Conservation (phyloP, 2,888 invertebrate species). For the Tetragonula carbonaria region DNA sequence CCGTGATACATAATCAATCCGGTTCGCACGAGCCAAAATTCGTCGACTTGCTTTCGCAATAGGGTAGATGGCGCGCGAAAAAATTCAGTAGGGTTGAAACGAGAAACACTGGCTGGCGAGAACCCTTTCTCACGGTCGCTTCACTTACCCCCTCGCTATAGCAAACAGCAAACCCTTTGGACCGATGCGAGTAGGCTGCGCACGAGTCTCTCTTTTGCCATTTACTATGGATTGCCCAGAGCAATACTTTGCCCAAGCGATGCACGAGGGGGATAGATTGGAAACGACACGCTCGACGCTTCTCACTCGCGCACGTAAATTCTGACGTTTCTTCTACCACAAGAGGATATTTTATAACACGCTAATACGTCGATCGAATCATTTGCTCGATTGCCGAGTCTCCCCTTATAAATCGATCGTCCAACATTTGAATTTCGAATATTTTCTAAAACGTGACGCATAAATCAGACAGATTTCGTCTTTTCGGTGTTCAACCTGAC, state of each 20-base stretch:
- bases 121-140: slow-evolving; percentile 49
- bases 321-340: slow-evolving; percentile 37
- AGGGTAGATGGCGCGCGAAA: no score
- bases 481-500: no score
- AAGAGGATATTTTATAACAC: neutral
- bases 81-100: neutral
- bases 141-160: slow-evolving; percentile 28
- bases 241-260: slow-evolving; percentile 65
- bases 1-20: no score
- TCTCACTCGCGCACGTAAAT: slow-evolving; percentile 46
- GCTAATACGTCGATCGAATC: neutral
- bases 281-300: slow-evolving; percentile 55
- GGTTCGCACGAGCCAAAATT: neutral
- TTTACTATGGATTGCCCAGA: slow-evolving; percentile 65
- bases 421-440: no score
- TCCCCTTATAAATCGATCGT: no score
- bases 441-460: no score
- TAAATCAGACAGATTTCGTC: no score
- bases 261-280: slow-evolving; percentile 57
- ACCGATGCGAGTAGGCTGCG: neutral
- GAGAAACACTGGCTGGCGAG: slow-evolving; percentile 2
- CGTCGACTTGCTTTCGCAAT: neutral
- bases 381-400: neutral
- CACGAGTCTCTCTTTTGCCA: slow-evolving; percentile 46
- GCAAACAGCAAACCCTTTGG: slow-evolving; percentile 7